Base-by-base conservation (phyloP, 2,888 invertebrate species). In the Allophyes oxyacanthae region DNA sequence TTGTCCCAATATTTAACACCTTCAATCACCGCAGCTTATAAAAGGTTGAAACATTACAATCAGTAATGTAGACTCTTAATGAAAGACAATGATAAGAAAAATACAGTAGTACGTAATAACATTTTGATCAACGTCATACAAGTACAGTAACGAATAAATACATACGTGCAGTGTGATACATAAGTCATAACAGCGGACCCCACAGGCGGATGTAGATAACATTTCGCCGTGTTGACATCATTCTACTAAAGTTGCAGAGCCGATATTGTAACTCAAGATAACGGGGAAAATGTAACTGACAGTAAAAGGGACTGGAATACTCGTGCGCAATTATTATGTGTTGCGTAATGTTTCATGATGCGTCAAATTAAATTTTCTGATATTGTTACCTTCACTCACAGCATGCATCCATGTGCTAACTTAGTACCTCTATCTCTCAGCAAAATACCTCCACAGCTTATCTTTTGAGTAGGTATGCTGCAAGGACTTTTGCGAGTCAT, bases 141-240 rank as follows among this genome's bases (percentile, higher is more conserved):
- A 49, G 53, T 60, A 64, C 52, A 73, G 45, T 42, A 54, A 37
- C 48, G 8, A 43, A 13, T 26, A 10, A 34, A 41, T 61, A 51
- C 51, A 46, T 46, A 46, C 56, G 52, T 62, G 52, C 68, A 50
- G 60, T 77, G 72, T 72, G 77, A 79, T 34, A 61, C 26, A 63
- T n/a, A n/a, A n/a, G n/a, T n/a, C n/a, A n/a, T 57, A 75, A 71
- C 71, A 73, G 66, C 63, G 78, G 81, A 82, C 80, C 83, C 75
- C 83, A 79, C 82, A 82, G 71, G 78, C 90, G 91, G 91, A 90
- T 90, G 86, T 82, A 87, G 89, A 90, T 91, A 90, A 86, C 83
- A 87, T 89, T 89, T 88, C 84, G 83, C 83, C 75, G 77, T 78
- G 82, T 88, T 88, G 86, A 88, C 88, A 87, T 87, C 85, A 88